phyloP scores from a whole-genome alignment of 2,888 invertebrate species.

The Cataglyphis albicans region DNA sequence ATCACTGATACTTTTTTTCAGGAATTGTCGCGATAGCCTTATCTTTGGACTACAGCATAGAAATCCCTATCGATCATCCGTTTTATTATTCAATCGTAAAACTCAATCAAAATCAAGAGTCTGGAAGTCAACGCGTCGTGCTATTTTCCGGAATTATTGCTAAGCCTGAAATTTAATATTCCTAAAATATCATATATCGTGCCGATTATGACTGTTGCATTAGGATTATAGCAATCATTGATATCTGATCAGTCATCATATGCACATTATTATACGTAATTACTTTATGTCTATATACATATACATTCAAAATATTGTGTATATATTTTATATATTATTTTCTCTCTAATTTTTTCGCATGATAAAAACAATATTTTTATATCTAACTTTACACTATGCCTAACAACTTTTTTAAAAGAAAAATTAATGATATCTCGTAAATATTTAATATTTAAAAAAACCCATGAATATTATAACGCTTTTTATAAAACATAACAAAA shows the following conservation, averaged over 20 bases:
- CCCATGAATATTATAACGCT: neutral
- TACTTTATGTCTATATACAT: neutral
- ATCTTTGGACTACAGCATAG: neutral
- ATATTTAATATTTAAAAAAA: neutral
- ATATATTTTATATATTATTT: neutral
- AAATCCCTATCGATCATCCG: slow-evolving; percentile 40
- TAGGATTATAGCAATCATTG: neutral
- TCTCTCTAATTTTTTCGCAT: neutral
- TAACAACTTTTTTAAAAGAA: neutral
- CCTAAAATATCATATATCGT: neutral
- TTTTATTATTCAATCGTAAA: slow-evolving; percentile 46
- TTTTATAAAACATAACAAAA: neutral
- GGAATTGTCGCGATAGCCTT: neutral
- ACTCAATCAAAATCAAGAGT: neutral
- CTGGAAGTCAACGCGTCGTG: neutral
- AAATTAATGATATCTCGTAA: neutral
- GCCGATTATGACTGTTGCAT: neutral
- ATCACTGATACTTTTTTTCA: slow-evolving; percentile 46
- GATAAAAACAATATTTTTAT: neutral
- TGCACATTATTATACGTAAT: slow-evolving; percentile 1
- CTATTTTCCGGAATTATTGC: slow-evolving; percentile 59
- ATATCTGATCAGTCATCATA: neutral
- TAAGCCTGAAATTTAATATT: slow-evolving; percentile 27
- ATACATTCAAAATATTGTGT: neutral
- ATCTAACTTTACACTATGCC: neutral